Evolutionary conservation across 2,113 vertebrate genomes (phyloP).

Genomic region (Leucopternis melanops): DNA sequence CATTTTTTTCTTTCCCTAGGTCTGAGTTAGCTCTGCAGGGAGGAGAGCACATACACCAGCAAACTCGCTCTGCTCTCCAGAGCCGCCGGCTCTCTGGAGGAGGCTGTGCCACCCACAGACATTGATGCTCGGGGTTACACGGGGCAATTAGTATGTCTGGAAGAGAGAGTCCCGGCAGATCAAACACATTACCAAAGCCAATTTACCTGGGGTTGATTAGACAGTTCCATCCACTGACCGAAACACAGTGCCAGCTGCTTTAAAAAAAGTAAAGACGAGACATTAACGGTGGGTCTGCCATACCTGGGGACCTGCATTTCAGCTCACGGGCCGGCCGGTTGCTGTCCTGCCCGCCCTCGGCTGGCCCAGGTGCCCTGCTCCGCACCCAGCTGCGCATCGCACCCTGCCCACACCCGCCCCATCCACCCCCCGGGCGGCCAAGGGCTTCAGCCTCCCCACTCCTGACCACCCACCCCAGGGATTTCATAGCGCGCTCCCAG

Average conservation of each 20-base stretch:
- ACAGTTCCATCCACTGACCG: conserved; percentile 65
- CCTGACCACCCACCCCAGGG: neutral
- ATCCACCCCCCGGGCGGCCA: neutral
- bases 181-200: neutral
- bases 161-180: neutral
- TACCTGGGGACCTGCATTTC: neutral
- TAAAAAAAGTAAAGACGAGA: neutral
- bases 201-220: conserved; percentile 67
- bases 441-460: neutral
- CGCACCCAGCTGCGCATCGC: neutral
- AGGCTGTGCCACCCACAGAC: neutral
- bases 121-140: neutral
- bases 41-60: neutral
- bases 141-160: neutral
- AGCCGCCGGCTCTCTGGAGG: fast-evolving
- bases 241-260: conserved; percentile 70
- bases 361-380: neutral
- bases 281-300: neutral
- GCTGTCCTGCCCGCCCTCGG: neutral
- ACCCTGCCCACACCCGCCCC: fast-evolving
- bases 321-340: neutral
- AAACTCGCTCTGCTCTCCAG: neutral
- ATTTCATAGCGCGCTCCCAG: fast-evolving
- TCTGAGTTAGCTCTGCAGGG: neutral
- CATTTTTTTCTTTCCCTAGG: neutral